Base-by-base conservation (phyloP, 1,140 invertebrate species). In the Trichomalopsis sarcophagae region DNA sequence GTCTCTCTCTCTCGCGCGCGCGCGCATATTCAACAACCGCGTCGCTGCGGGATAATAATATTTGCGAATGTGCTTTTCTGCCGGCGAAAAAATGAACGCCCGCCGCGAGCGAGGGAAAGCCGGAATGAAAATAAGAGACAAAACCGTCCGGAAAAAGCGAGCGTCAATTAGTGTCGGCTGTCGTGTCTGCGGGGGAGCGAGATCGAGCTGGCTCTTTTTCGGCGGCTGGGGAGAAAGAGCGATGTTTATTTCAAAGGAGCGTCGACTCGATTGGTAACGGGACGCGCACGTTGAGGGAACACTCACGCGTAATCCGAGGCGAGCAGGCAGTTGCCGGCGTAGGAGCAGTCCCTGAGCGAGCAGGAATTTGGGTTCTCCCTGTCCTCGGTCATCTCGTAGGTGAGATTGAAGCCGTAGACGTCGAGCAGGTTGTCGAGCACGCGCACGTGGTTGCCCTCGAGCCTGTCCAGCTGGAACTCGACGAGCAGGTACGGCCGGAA, bases 371-470 rank as follows among this genome's bases (percentile, higher is more conserved):
- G 87, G 87, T 95, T 94, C 27, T 94, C 93, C 14, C 93, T 89
- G 55, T 90, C 90, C 85, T 93, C 90, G 1, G 91, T 94, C 86
- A 98, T 96, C 89, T 97, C 97, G 90, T 98, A 98, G 6, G 97
- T 98, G 86, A 98, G 96, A 91, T 99, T 99, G 93, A 99, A 98
- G 10, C 97, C 98, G 90, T 96, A 98, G 3, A 98, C 97, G 86
- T 97, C 96, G 30, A 98, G 93, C 13, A 98, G 93, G 78, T 96
- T 95, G 87, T 97, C 95, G 68, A 97, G 91, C 0, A 97, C 97
- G 1, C 98, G 93, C 66, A 98, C 93, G 91, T 98, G 97, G 66
- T 97, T 96, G 7, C 97, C 97, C 88, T 97, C 96, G 79, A 97
- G 93, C 30, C 95, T 92, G 84, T 95, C 93, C 69, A 97, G 93